Base-by-base conservation (phyloP, 1,140 invertebrate genomes). In the Polyergus mexicanus region DNA sequence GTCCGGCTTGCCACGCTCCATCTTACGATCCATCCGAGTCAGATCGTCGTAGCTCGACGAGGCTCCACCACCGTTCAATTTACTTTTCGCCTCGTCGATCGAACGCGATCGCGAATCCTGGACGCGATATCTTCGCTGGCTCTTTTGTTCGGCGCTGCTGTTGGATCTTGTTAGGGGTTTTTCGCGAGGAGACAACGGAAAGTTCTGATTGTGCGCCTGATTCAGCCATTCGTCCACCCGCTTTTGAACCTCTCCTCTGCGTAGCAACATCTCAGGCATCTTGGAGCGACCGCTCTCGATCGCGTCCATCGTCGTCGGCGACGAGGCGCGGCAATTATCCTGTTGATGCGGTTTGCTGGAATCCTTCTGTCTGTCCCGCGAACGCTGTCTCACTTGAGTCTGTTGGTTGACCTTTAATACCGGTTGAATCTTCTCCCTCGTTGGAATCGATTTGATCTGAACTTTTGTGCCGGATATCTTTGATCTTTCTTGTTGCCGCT, bases 171-270 rank as follows among this genome's bases (percentile, higher is more conserved):
- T 91, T 51, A 94, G 47, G 0, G 91, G 86, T 62, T 89, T 91
- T 10, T 87, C 88, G 4, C 86, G 84, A 0, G 84, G 1, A 0
- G 10, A 13, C 3, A 54, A 71, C 5, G 87, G 56, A 22, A 90
- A 92, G n/a, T 90, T 90, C 25, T 93, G 92, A n/a, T 72, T 91
- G 22, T 93, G 92, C 0, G 91, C 92, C 68, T 93, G 93, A 58
- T 88, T 93, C 66, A 94, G 32, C 92, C 93, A 94, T 41, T 93
- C 93, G 69, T 94, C 92, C 11, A 94, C 93, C 19, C 93, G 84
- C 54, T 93, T 94, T 41, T 94, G 92, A 0, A 94, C 93, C 32
- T 94, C 93, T 1, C 93, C 93, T 58, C 92, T 93, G 11, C 92
- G 87, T 3, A 93, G 63, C 22, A 94, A 38, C 1, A 92, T 62